phyloP scores from a whole-genome alignment of 2,888 invertebrate species.

The Carcina quercana region DNA sequence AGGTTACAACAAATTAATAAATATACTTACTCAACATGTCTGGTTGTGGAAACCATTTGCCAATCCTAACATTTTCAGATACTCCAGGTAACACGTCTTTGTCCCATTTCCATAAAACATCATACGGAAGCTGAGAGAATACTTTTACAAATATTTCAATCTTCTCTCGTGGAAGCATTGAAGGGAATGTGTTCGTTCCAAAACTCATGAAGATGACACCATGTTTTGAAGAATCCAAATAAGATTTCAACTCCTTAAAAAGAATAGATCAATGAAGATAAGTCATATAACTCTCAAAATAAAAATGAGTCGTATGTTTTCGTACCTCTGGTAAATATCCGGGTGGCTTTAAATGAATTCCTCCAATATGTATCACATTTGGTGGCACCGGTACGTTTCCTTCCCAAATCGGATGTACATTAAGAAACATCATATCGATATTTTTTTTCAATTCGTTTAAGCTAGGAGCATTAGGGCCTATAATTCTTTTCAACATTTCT shows the following conservation, averaged over 20 bases:
- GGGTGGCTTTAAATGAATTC: constrained; percentile 37
- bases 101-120: constrained; percentile 19
- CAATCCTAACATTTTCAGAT: constrained; percentile 41
- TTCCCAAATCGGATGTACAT: constrained; percentile 42
- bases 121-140: constrained; percentile 45
- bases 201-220: constrained; percentile 61
- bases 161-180: constrained; percentile 33
- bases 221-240: constrained; percentile 42
- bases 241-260: constrained; percentile 33
- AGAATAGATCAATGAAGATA: no score
- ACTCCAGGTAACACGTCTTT: constrained; percentile 20
- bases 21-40: constrained; percentile 29
- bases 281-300: no score
- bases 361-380: constrained; percentile 44
- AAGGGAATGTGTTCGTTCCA: constrained; percentile 47
- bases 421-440: constrained; percentile 31
- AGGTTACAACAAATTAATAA: no score
- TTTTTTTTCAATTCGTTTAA: constrained; percentile 16
- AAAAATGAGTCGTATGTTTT: no score
- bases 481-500: constrained; percentile 16
- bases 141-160: constrained; percentile 34
- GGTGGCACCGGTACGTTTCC: constrained; percentile 43
- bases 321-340: constrained; percentile 42
- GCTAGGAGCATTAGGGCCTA: constrained; percentile 19
- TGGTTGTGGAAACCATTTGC: constrained; percentile 35